A percentile compares a stretch with the other conserved stretches of the same genome.
phyloP scores from a whole-genome alignment of 53 echinoderm and acorn worm species.

The Hippasteria phrygiana region DNA sequence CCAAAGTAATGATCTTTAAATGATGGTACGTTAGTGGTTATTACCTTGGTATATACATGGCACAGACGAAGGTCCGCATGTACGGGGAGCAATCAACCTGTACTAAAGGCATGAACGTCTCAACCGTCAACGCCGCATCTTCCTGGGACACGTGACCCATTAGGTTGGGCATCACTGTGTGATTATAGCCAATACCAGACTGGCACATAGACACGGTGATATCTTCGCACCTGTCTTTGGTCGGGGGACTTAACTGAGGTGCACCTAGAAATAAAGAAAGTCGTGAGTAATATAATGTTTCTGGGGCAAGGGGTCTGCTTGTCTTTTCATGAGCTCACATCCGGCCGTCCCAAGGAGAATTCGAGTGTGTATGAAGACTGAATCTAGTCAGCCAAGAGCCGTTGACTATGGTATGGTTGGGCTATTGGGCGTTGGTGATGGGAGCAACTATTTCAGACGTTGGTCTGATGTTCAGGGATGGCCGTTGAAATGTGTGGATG shows the following conservation, averaged over 20 bases:
- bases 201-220: slow-evolving; percentile 36
- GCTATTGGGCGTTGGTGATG: too few relatives aligned
- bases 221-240: slow-evolving; percentile 15
- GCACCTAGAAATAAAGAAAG: neutral
- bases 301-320: too few relatives aligned
- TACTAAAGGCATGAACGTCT: slow-evolving; percentile 41
- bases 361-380: too few relatives aligned
- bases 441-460: too few relatives aligned
- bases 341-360: too few relatives aligned
- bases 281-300: neutral
- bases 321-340: too few relatives aligned
- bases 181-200: slow-evolving; percentile 12
- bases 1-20: too few relatives aligned
- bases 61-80: slow-evolving; percentile 64
- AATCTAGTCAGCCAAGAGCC: too few relatives aligned
- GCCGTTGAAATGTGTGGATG: too few relatives aligned
- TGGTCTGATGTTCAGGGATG: too few relatives aligned
- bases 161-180: slow-evolving; percentile 35
- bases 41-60: slow-evolving; percentile 63
- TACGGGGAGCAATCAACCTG: slow-evolving; percentile 64
- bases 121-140: neutral
- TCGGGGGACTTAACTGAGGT: neutral
- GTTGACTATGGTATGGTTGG: too few relatives aligned
- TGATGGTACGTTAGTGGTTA: too few relatives aligned
- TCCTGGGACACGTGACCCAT: neutral